Percentiles rank a stretch among this genome's conserved stretches.
These are phyloP conservation scores for Trematomus bernacchii DNA, from an alignment of 2,797 vertebrate genomes.

Conservation along the genomic window DNA sequence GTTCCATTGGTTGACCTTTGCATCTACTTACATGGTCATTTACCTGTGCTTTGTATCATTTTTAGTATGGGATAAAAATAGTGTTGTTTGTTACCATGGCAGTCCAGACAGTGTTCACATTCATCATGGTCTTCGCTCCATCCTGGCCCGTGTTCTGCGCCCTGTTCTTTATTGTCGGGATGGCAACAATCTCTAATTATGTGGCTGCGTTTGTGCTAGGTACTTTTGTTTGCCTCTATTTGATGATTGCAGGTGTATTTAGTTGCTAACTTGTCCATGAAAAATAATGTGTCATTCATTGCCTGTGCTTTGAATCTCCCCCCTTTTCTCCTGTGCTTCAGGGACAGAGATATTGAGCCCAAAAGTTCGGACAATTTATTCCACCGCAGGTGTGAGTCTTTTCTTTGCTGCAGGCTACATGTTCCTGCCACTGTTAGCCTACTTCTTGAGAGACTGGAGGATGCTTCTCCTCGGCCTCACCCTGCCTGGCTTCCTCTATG, in stretches of 20 bases:
- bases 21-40: not conserved
- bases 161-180: slow-evolving; percentile 87
- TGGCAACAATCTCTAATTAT: slow-evolving; percentile 92
- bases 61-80: slow-evolving; percentile 92
- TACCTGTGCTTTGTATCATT: slow-evolving; percentile 9
- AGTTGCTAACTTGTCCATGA: not conserved
- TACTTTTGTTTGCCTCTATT: slow-evolving; percentile 65
- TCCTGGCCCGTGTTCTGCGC: slow-evolving; percentile 89
- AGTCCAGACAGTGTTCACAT: slow-evolving; percentile 87
- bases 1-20: not conserved
- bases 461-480: slow-evolving; percentile 87
- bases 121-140: slow-evolving; percentile 90
- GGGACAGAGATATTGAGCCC: no score
- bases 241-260: not conserved
- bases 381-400: no score
- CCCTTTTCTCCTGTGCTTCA: no score
- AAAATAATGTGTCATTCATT: not conserved
- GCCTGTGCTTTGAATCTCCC: no score
- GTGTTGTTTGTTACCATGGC: slow-evolving; percentile 89
- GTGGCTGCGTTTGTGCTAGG: slow-evolving; percentile 94
- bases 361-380: no score
- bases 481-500: no score
- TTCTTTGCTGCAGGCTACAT: no score
- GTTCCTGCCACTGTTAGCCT: no score
- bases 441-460: slow-evolving; percentile 91